Conservation (phyloP, 2,113 vertebrate species). For the Panurus biarmicus region DNA sequence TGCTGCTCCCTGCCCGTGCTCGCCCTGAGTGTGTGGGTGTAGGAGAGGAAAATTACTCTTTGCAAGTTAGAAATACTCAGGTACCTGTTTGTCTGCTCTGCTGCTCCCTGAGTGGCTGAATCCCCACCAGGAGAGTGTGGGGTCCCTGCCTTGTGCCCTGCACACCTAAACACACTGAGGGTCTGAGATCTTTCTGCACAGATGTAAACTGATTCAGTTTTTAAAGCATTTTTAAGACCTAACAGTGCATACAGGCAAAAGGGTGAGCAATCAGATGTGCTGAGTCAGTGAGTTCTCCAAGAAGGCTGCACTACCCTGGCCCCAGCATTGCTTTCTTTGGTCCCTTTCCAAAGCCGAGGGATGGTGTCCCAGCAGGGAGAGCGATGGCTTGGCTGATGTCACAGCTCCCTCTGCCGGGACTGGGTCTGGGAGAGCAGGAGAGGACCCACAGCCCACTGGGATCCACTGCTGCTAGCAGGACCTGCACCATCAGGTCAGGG, state of each 20-base stretch:
- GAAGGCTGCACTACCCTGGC: accelerated
- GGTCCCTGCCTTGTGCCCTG: neutral
- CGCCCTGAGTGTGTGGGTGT: neutral
- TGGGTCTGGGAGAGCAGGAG: neutral
- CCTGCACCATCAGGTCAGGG: neutral
- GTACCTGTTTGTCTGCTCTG: neutral
- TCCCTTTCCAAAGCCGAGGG: neutral
- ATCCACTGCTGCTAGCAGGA: neutral
- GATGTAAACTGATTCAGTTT: neutral
- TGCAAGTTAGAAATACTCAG: neutral
- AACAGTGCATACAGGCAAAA: neutral
- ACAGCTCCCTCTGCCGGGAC: constrained; percentile 56
- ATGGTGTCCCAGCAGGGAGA: neutral
- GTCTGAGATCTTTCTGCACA: neutral
- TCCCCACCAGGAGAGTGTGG: neutral
- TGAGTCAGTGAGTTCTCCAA: neutral
- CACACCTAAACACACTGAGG: neutral
- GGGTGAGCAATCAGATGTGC: neutral
- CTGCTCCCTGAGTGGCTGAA: neutral
- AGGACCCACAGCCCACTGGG: neutral
- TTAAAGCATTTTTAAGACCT: neutral
- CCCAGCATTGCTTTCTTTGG: neutral
- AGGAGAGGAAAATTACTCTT: neutral
- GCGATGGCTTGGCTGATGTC: neutral
- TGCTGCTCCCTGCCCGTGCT: neutral